Percentiles rank a stretch among this genome's conserved stretches.
These are phyloP conservation scores for Cerastis leucographa DNA, from an alignment of 2,888 invertebrate genomes.

Conservation along the genomic window DNA sequence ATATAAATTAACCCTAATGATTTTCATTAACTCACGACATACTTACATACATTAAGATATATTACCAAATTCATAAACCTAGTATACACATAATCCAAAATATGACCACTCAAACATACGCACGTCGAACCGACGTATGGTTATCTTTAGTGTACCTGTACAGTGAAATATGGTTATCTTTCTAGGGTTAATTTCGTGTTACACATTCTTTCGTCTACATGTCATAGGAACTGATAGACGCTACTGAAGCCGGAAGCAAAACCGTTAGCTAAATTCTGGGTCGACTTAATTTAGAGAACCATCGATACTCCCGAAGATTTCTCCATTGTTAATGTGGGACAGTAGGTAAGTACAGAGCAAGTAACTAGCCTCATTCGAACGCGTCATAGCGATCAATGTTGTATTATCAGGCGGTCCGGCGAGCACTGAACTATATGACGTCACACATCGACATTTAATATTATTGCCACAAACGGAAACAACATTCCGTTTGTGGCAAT, in stretches of 20 bases:
- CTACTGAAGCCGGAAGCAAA: background rate
- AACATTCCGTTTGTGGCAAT: too few relatives aligned
- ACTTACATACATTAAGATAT: conserved; percentile 11
- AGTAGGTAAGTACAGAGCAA: conserved; percentile 7
- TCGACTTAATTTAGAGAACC: background rate
- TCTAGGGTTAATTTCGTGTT: background rate
- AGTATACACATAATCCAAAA: conserved; percentile 16
- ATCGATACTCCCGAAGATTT: background rate
- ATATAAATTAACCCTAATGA: conserved; percentile 8
- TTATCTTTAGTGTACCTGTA: too few relatives aligned
- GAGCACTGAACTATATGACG: conserved; percentile 50
- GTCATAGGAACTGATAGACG: background rate
- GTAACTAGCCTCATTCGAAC: conserved; percentile 15
- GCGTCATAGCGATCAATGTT: conserved; percentile 39
- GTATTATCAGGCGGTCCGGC: conserved; percentile 50
- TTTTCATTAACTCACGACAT: conserved; percentile 4
- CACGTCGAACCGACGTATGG: conserved; percentile 16
- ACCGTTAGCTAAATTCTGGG: background rate
- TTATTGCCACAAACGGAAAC: conserved; percentile 23
- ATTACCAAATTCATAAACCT: conserved; percentile 13
- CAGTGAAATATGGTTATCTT: too few relatives aligned
- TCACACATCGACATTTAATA: conserved; percentile 48
- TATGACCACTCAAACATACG: conserved; percentile 11
- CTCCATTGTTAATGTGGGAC: background rate
- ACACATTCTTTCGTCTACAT: background rate